These are phyloP conservation scores for Lamellibrachia satsuma DNA, from an alignment of 2,888 invertebrate genomes.

Conservation along the genomic window DNA sequence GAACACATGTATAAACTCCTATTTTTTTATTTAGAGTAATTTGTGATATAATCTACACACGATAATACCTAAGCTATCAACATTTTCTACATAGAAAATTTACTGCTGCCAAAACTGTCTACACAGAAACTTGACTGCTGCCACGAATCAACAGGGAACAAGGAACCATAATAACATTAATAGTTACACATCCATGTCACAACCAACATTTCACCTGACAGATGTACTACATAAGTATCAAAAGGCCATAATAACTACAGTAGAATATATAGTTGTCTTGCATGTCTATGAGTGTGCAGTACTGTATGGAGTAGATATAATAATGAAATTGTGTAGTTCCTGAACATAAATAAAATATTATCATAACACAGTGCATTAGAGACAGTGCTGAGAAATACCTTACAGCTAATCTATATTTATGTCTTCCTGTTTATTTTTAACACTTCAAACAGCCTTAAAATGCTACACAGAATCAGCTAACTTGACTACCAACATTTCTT, in stretches of 20 bases:
- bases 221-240: neutral
- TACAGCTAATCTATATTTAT: neutral
- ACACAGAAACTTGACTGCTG: neutral
- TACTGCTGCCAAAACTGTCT: constrained; percentile 7
- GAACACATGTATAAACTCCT: neutral
- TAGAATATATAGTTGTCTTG: neutral
- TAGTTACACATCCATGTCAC: neutral
- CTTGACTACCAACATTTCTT: neutral
- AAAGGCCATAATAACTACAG: neutral
- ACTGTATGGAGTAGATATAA: neutral
- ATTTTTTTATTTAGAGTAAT: neutral
- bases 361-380: neutral
- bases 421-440: neutral
- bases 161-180: neutral
- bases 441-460: neutral
- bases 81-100: neutral
- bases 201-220: neutral
- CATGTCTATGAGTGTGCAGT: neutral
- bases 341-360: neutral
- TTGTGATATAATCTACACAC: neutral
- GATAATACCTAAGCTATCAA: neutral
- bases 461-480: neutral
- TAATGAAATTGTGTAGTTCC: neutral
- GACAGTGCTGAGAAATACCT: neutral
- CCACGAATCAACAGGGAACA: neutral